phyloP scores from a whole-genome alignment of 2,888 invertebrate genomes.

The Parasteatoda lunata region DNA sequence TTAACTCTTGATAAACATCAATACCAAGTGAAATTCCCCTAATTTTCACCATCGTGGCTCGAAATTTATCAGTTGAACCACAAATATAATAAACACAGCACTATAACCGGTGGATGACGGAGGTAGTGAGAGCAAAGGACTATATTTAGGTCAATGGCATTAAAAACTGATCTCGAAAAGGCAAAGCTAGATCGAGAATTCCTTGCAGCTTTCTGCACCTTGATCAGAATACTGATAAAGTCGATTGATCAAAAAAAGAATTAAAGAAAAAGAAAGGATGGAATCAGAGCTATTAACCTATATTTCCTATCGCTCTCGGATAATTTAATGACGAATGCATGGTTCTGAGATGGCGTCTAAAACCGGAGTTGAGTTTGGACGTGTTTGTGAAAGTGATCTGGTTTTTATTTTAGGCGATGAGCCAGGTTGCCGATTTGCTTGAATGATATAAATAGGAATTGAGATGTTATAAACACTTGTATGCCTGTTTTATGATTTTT shows the following conservation, averaged over 20 bases:
- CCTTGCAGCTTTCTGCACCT: constrained; percentile 27
- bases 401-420: neutral
- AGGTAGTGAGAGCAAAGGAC: constrained; percentile 34
- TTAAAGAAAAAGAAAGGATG: constrained; percentile 14
- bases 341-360: constrained; percentile 3
- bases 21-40: too few species aligned
- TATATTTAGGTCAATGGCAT: constrained; percentile 59
- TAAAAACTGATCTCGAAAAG: constrained; percentile 41
- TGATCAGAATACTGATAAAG: constrained; percentile 50
- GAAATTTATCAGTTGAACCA: too few species aligned
- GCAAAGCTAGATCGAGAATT: constrained; percentile 25
- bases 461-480: too few species aligned
- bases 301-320: constrained; percentile 34
- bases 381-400: constrained; percentile 39
- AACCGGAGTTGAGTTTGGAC: constrained; percentile 25
- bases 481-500: too few species aligned
- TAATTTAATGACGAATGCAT: constrained; percentile 30
- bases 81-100: too few species aligned
- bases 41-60: too few species aligned
- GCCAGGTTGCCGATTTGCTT: neutral
- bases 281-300: constrained; percentile 50
- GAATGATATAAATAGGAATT: too few species aligned
- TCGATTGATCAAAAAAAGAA: constrained; percentile 6
- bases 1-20: too few species aligned
- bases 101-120: constrained; percentile 28